Conservation (phyloP, 2,113 vertebrate species). For the Cebus imitator region DNA sequence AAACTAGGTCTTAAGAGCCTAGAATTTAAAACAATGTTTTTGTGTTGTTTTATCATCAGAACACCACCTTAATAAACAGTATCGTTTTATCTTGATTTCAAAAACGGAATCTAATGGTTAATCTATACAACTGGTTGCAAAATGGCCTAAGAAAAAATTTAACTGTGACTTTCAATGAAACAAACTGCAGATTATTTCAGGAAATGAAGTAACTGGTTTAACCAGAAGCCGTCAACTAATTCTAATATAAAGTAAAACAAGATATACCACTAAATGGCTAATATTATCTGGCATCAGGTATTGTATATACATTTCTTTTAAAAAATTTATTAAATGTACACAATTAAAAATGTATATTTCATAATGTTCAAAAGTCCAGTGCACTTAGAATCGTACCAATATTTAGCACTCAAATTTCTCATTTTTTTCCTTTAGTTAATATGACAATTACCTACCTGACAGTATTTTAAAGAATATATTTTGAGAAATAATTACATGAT, state of each 20-base stretch:
- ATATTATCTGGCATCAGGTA: neutral
- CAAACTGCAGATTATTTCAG: conserved; percentile 1
- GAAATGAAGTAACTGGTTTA: neutral
- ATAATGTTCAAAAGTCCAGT: neutral
- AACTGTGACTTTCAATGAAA: neutral
- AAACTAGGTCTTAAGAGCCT: neutral
- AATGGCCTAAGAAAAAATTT: neutral
- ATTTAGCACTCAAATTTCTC: neutral
- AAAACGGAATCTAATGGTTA: neutral
- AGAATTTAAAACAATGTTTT: neutral
- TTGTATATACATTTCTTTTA: neutral
- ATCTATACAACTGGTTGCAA: neutral
- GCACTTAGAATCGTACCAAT: neutral
- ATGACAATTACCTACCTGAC: neutral
- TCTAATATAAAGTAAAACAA: neutral
- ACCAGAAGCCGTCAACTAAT: neutral
- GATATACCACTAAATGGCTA: neutral
- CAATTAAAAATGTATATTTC: neutral
- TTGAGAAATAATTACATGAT: neutral
- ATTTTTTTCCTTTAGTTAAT: neutral
- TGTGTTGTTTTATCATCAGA: neutral
- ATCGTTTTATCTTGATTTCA: neutral
- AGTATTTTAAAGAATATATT: neutral
- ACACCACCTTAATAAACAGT: neutral
- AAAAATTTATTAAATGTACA: neutral